Conservation (phyloP, 2,797 vertebrate genomes). For the Pteropus rufus region DNA sequence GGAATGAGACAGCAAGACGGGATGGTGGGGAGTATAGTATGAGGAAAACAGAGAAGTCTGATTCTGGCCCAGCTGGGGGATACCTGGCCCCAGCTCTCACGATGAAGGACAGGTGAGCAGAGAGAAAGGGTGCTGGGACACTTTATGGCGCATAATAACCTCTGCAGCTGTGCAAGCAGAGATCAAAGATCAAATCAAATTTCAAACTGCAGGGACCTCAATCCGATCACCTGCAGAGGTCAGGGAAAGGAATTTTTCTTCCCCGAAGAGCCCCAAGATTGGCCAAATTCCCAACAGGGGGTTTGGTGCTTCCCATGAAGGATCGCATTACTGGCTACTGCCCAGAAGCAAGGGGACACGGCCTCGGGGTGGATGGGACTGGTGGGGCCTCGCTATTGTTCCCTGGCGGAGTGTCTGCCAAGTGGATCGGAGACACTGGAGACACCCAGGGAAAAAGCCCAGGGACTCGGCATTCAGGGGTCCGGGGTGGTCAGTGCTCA, state of each 20-base stretch:
- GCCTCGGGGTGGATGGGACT: conserved; percentile 43
- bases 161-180: conserved; percentile 76
- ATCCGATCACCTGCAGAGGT: conserved; percentile 77
- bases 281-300: conserved; percentile 70
- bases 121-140: background rate
- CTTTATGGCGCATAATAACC: conserved; percentile 65
- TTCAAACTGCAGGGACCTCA: conserved; percentile 71
- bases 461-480: background rate
- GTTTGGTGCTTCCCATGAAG: conserved; percentile 43
- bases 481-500: background rate
- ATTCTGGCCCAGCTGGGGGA: background rate
- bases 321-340: conserved; percentile 76
- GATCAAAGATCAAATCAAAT: conserved; percentile 79
- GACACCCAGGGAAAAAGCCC: background rate
- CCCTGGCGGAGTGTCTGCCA: background rate
- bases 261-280: conserved; percentile 67
- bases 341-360: conserved; percentile 63
- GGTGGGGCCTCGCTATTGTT: background rate
- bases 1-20: background rate
- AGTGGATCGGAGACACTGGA: background rate
- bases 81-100: conserved; percentile 31
- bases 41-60: background rate
- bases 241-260: conserved; percentile 77
- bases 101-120: conserved; percentile 65
- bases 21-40: background rate